These are phyloP conservation scores for Listronotus bonariensis DNA, from an alignment of 1,140 invertebrate species.

Conservation along the genomic window DNA sequence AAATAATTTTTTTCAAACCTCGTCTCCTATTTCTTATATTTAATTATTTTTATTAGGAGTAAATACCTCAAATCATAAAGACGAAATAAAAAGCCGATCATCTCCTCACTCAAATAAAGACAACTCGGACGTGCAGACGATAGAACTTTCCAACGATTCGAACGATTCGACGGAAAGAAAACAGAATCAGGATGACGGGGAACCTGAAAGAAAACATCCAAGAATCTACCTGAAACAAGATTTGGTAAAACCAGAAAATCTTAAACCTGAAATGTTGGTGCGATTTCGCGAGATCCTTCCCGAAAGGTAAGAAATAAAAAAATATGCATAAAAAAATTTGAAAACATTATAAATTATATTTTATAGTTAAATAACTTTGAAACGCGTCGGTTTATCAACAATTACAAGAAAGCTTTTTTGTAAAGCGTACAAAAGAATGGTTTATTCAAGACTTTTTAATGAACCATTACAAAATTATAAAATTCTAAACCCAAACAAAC, in stretches of 20 bases:
- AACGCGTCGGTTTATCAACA: no score
- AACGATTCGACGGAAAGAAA: conserved; percentile 33
- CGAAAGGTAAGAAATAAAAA: conserved; percentile 30
- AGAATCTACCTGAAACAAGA: conserved; percentile 61
- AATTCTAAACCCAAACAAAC: no score
- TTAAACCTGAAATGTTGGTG: conserved; percentile 59
- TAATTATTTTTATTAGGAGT: conserved; percentile 9
- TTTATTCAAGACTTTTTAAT: no score
- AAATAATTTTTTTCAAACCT: no score
- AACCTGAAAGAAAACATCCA: conserved; percentile 38
- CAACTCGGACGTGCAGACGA: conserved; percentile 41
- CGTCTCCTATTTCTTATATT: no score
- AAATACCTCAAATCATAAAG: conserved; percentile 32
- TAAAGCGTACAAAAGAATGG: no score
- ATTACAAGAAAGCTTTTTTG: no score
- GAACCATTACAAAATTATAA: no score
- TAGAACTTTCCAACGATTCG: conserved; percentile 27
- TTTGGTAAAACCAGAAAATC: conserved; percentile 60
- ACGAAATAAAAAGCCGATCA: conserved; percentile 35
- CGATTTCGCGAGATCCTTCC: conserved; percentile 53
- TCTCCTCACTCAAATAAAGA: conserved; percentile 39
- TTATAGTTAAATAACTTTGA: no score
- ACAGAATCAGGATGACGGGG: conserved; percentile 36
- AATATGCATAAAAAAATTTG: no score
- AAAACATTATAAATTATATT: no score